Conservation (phyloP, 2,113 vertebrate genomes). For the Dermatemys mawii region DNA sequence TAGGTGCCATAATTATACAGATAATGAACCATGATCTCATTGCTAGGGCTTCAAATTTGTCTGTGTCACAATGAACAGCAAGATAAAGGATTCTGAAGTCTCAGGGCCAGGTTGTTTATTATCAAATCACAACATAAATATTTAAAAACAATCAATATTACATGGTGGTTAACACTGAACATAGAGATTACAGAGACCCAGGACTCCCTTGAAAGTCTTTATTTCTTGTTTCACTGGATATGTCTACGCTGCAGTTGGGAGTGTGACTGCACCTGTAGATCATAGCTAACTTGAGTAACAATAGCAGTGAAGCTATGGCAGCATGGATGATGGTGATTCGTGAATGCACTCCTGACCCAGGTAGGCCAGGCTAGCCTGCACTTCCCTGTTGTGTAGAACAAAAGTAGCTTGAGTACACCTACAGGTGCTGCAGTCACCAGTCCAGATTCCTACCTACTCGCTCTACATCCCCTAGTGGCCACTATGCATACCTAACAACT, state of each 20-base stretch:
- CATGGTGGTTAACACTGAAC: neutral
- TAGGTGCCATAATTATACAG: neutral
- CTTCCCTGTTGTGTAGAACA: neutral
- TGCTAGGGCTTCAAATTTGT: fast-evolving
- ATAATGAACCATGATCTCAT: neutral
- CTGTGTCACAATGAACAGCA: no score
- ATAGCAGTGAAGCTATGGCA: neutral
- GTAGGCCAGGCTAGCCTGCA: neutral
- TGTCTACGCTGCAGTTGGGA: neutral
- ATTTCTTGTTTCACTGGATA: neutral
- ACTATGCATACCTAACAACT: neutral
- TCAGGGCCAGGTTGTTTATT: neutral
- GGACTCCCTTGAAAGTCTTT: neutral
- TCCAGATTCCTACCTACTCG: neutral
- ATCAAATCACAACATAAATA: neutral
- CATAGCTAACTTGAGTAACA: neutral
- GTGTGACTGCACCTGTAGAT: neutral
- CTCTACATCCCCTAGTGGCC: neutral
- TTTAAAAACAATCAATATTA: neutral
- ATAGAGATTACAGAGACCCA: neutral
- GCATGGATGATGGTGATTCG: neutral
- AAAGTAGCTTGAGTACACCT: neutral
- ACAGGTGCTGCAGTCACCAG: neutral
- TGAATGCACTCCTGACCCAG: neutral
- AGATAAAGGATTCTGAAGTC: neutral